Conservation (phyloP, 2,888 invertebrate genomes). For the Colletes collaris region DNA sequence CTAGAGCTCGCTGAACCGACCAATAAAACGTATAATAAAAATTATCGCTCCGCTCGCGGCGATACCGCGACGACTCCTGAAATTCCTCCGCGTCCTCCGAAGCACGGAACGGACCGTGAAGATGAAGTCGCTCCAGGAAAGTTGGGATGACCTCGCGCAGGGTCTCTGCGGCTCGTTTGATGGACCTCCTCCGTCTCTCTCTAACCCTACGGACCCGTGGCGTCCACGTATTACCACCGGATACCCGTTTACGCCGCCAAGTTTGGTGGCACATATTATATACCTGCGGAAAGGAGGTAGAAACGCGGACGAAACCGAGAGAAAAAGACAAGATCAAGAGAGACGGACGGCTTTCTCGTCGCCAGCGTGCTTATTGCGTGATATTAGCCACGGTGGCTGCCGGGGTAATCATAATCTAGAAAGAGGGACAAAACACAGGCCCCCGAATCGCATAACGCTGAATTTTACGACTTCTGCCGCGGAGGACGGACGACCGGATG, state of each 20-base stretch:
- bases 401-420: slow-evolving; percentile 79
- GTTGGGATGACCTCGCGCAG: slow-evolving; percentile 64
- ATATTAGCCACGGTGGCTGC: slow-evolving; percentile 80
- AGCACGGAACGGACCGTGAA: slow-evolving; percentile 58
- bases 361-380: slow-evolving; percentile 76
- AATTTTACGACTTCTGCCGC: slow-evolving; percentile 77
- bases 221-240: slow-evolving; percentile 69
- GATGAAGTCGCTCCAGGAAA: slow-evolving; percentile 70
- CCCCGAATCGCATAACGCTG: slow-evolving; percentile 76
- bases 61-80: slow-evolving; percentile 19
- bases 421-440: slow-evolving; percentile 78
- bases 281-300: slow-evolving; percentile 61
- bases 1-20: too few species aligned
- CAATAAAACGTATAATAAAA: slow-evolving; percentile 49
- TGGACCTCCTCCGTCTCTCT: slow-evolving; percentile 46
- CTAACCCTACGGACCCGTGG: slow-evolving; percentile 14
- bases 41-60: slow-evolving; percentile 22
- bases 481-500: slow-evolving; percentile 74
- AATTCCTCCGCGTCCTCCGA: slow-evolving; percentile 47
- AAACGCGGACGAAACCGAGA: slow-evolving; percentile 31
- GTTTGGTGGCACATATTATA: slow-evolving; percentile 73
- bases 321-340: background rate
- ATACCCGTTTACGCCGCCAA: slow-evolving; percentile 71
- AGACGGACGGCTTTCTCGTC: slow-evolving; percentile 54
- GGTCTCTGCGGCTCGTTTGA: slow-evolving; percentile 75